Evolutionary conservation across 2,797 vertebrate species (phyloP), one percentile per base, ranked within the genome.

Genomic region (Sebastes hopkinsi): DNA sequence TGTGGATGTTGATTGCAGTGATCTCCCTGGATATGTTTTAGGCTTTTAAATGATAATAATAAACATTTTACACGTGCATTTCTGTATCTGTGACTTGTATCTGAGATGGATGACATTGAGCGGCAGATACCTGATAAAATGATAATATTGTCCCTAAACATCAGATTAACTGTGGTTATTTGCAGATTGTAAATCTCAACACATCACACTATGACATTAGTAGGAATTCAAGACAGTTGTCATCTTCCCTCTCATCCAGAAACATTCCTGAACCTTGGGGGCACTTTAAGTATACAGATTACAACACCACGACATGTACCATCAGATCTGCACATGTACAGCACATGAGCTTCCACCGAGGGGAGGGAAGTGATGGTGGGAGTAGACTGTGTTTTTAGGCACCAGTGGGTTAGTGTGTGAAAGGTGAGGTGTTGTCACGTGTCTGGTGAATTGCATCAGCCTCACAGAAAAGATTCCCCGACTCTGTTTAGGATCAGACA

Each of bases 361-460:
- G 23, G 62, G 22, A 2, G 25, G 76, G 30, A 16, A 0, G 12
- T 32, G 55, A 9, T 8, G 55, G 52, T 1, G 8, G 36, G 64
- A n/a, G 65, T 3, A n/a, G 67, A 18, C 5, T 1, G 54, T 64
- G 77, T 70, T 81, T 88, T 77, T 52, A 38, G 77, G 80, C 86
- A 59, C 46, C 85, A 90, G 55, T 91, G 86, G 92, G 92, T 95
- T 91, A 94, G 88, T 94, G 90, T 94, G 94, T 92, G 92, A 95
- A 93, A 94, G 95, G 93, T 95, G 83, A 91, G 54, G 52, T 46
- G 78, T 61, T 72, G 79, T 92, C 93, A 92, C 79, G 71, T 83
- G 89, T 27, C 73, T 78, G 74, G 73, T 71, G 25, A 79, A 78
- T 88, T 93, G 87, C 89, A 83, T 92, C 89, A 91, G 88, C 80